These are phyloP conservation scores for Orussus abietinus DNA, from an alignment of 1,140 invertebrate species.

Conservation along the genomic window DNA sequence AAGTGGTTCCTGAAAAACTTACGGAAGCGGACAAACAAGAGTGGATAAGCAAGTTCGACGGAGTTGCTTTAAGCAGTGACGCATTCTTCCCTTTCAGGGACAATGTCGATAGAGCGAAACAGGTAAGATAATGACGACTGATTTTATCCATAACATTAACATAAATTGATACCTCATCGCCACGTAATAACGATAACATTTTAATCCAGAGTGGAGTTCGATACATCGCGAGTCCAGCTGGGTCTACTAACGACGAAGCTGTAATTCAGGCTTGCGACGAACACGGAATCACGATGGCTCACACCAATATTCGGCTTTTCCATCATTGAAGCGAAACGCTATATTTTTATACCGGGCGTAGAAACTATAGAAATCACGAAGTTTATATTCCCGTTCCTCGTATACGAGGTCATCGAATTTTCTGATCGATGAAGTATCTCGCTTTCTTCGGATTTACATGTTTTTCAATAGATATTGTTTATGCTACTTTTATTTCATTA, in stretches of 20 bases:
- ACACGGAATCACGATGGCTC: slow-evolving; percentile 81
- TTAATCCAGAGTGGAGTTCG: slow-evolving; percentile 84
- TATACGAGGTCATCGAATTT: too few relatives aligned
- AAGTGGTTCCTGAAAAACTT: slow-evolving; percentile 66
- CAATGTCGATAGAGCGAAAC: slow-evolving; percentile 89
- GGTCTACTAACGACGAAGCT: slow-evolving; percentile 87
- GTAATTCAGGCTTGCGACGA: slow-evolving; percentile 93
- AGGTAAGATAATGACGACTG: slow-evolving; percentile 67
- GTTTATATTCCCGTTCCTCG: too few relatives aligned
- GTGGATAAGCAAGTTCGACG: slow-evolving; percentile 77
- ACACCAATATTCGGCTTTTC: slow-evolving; percentile 92
- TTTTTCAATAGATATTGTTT: too few relatives aligned
- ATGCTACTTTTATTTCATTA: too few relatives aligned
- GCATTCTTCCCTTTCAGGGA: slow-evolving; percentile 99
- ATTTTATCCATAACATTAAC: too few relatives aligned
- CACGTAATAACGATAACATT: slow-evolving; percentile 8
- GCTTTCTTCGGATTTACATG: too few relatives aligned
- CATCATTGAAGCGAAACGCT: too few relatives aligned
- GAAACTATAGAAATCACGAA: too few relatives aligned
- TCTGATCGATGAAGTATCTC: too few relatives aligned
- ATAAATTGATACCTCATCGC: slow-evolving; percentile 7
- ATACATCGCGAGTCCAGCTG: slow-evolving; percentile 88
- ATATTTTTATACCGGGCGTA: too few relatives aligned
- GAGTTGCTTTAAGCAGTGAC: slow-evolving; percentile 94
- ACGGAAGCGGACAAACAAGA: slow-evolving; percentile 68